Percentiles rank a stretch among this genome's conserved stretches.
phyloP scores from a whole-genome alignment of 2,888 invertebrate species.

The Cylindroiulus punctatus region DNA sequence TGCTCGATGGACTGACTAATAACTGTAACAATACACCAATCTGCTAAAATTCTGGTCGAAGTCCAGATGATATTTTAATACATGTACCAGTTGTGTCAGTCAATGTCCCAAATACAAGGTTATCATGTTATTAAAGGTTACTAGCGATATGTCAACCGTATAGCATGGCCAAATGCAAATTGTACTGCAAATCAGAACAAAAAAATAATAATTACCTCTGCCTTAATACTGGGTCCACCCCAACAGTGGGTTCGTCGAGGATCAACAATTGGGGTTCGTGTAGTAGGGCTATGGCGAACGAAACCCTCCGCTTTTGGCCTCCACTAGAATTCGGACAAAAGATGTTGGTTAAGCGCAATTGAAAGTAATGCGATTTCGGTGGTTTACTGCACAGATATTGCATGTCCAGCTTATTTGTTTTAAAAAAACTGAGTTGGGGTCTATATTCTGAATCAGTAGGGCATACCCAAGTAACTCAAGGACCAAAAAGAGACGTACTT shows the following conservation, averaged over 20 bases:
- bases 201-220: conserved; percentile 49
- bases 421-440: conserved; percentile 13
- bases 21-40: not conserved
- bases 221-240: conserved; percentile 85
- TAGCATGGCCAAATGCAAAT: not conserved
- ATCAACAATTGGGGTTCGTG: conserved; percentile 92
- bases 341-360: not conserved
- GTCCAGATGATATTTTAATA: not conserved
- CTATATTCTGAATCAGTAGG: too few relatives aligned
- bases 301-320: conserved; percentile 89
- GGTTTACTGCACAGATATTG: too few relatives aligned
- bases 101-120: conserved; percentile 44
- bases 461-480: too few relatives aligned
- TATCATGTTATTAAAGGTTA: not conserved
- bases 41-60: not conserved
- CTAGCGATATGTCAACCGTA: not conserved
- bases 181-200: not conserved
- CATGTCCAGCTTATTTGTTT: too few relatives aligned
- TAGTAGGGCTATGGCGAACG: conserved; percentile 90
- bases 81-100: not conserved
- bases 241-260: conserved; percentile 92
- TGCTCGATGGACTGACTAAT: not conserved
- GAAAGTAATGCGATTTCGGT: too few relatives aligned
- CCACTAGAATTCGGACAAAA: conserved; percentile 72
- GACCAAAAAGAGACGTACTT: too few relatives aligned